These are phyloP conservation scores for Folsomia manolachei DNA, from an alignment of 2,888 invertebrate species.

Conservation along the genomic window DNA sequence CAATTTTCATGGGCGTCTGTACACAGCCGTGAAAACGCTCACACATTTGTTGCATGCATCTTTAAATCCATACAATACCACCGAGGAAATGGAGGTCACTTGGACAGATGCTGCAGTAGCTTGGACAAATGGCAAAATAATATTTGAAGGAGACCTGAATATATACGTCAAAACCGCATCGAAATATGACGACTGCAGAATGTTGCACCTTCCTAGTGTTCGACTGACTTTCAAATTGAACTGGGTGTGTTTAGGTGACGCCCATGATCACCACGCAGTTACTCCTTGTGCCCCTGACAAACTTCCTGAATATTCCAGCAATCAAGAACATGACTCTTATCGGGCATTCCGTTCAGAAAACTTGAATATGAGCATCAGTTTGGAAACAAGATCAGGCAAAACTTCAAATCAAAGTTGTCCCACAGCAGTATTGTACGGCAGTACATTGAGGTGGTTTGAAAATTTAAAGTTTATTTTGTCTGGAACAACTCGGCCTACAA, in stretches of 20 bases:
- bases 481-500: constrained; percentile 85
- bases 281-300: constrained; percentile 94
- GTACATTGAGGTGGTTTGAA: constrained; percentile 92
- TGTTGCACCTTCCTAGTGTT: constrained; percentile 85
- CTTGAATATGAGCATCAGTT: constrained; percentile 71
- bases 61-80: constrained; percentile 95
- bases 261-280: constrained; percentile 92
- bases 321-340: constrained; percentile 94
- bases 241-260: constrained; percentile 89
- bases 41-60: constrained; percentile 92
- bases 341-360: constrained; percentile 88
- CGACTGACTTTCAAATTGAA: constrained; percentile 77
- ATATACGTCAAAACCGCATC: constrained; percentile 95
- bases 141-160: constrained; percentile 88
- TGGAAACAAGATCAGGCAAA: constrained; percentile 68
- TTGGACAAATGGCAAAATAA: constrained; percentile 91
- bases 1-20: constrained; percentile 86
- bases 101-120: constrained; percentile 92
- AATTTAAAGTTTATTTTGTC: constrained; percentile 89
- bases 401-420: constrained; percentile 63
- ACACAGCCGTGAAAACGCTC: constrained; percentile 80
- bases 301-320: constrained; percentile 93
- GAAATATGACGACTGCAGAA: constrained; percentile 95
- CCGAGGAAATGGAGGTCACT: constrained; percentile 96
- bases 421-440: constrained; percentile 80